phyloP scores from a whole-genome alignment of 2,113 vertebrate species.

The Brachyhypopomus gauderio region DNA sequence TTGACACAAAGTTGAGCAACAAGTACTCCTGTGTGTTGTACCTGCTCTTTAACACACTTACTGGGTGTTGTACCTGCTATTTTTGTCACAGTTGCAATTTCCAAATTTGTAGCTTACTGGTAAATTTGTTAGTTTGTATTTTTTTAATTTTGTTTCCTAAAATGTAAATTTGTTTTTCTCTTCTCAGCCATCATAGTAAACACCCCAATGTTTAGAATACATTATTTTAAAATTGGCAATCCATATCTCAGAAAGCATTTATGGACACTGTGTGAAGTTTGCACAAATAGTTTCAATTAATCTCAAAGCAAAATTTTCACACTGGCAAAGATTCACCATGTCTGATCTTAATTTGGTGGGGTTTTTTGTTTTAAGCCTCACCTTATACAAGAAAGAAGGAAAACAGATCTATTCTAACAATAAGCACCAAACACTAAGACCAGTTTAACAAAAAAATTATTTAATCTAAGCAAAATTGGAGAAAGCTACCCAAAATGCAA shows the following conservation, averaged over 20 bases:
- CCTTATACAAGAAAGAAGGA: neutral
- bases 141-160: too few species aligned
- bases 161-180: too few species aligned
- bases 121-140: too few species aligned
- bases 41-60: too few species aligned
- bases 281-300: neutral
- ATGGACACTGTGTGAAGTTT: too few species aligned
- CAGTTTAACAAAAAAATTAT: neutral
- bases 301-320: neutral
- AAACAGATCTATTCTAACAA: neutral
- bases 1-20: too few species aligned
- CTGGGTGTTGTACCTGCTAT: too few species aligned
- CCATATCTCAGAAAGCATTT: neutral
- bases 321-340: neutral
- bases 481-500: neutral
- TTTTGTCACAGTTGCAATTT: too few species aligned
- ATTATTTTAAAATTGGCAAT: neutral
- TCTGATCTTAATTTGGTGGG: neutral
- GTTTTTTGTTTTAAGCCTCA: neutral
- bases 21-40: too few species aligned
- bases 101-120: too few species aligned
- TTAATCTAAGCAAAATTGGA: conserved; percentile 19
- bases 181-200: too few species aligned
- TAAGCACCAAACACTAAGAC: neutral
- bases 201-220: neutral